A percentile compares a stretch with the other conserved stretches of the same genome.
These are phyloP conservation scores for Parochlus steinenii DNA, from an alignment of 2,888 invertebrate genomes.

Conservation along the genomic window DNA sequence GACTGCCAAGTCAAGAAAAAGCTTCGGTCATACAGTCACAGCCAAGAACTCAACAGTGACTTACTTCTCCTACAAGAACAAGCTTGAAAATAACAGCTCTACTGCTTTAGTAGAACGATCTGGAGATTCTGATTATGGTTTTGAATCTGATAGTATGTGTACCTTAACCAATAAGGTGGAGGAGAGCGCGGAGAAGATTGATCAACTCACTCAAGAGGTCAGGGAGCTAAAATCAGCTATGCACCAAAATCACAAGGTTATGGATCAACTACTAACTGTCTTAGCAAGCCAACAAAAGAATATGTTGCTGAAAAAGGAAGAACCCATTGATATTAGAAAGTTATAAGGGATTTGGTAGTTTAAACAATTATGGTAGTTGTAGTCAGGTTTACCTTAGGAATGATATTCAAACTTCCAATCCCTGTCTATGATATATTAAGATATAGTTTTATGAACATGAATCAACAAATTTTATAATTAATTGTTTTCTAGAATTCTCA, in stretches of 20 bases:
- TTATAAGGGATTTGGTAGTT: too few species aligned
- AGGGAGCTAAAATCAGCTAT: constrained; percentile 43
- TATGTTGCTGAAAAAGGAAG: neutral
- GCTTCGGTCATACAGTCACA: constrained; percentile 49
- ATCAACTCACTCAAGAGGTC: constrained; percentile 47
- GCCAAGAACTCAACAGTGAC: constrained; percentile 45
- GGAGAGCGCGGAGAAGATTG: constrained; percentile 49
- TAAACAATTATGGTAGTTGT: too few species aligned
- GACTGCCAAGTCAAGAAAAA: constrained; percentile 58
- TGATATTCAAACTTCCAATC: too few species aligned
- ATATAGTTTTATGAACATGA: too few species aligned
- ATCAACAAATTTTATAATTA: too few species aligned
- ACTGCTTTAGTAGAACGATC: constrained; percentile 28
- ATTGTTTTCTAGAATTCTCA: too few species aligned
- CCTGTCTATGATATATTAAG: too few species aligned
- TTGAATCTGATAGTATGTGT: constrained; percentile 37
- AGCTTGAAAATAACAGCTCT: constrained; percentile 44
- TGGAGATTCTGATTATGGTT: constrained; percentile 36
- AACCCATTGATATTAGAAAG: neutral
- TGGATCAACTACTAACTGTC: constrained; percentile 29
- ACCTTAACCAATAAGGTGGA: constrained; percentile 46
- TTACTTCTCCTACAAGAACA: constrained; percentile 43
- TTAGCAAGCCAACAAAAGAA: constrained; percentile 19
- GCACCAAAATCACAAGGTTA: constrained; percentile 32
- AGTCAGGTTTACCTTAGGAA: too few species aligned